Conservation (phyloP, 2,113 vertebrate genomes). For the Cephalopholis sonnerati region DNA sequence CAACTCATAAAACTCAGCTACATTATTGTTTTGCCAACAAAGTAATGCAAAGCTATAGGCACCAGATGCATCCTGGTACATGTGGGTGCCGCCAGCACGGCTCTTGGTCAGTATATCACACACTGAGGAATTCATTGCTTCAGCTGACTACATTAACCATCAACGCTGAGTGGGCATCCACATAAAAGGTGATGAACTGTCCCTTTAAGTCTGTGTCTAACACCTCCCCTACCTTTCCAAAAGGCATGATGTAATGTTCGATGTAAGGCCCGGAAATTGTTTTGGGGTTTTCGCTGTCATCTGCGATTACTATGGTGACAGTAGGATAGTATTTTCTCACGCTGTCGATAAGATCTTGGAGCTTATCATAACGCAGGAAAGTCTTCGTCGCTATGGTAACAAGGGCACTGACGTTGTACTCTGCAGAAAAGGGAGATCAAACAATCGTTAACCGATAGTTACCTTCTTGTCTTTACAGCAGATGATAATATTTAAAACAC, state of each 20-base stretch:
- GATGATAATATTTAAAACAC: not conserved
- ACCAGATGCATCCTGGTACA: too few species aligned
- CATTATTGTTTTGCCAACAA: too few species aligned
- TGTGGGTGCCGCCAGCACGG: too few species aligned
- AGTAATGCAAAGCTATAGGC: too few species aligned
- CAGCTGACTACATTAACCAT: too few species aligned
- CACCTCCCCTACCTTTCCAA: conserved; percentile 87
- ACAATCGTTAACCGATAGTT: not conserved
- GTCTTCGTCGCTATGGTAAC: conserved; percentile 95
- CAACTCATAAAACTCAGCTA: too few species aligned
- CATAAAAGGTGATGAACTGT: too few species aligned
- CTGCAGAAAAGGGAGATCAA: conserved; percentile 54
- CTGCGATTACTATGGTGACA: conserved; percentile 90
- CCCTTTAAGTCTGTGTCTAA: not conserved
- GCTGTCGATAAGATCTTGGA: conserved; percentile 90
- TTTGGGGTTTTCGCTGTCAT: conserved; percentile 90
- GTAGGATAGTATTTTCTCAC: conserved; percentile 91
- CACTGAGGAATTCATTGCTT: too few species aligned
- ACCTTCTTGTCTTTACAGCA: not conserved
- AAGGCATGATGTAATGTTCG: conserved; percentile 96
- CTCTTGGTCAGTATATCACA: too few species aligned
- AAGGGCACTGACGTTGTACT: conserved; percentile 90
- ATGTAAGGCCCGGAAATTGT: conserved; percentile 87
- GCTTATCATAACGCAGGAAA: conserved; percentile 92
- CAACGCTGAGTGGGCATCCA: too few species aligned